Evolutionary conservation across 2,113 vertebrate species (phyloP), one percentile per base, ranked within the genome.

Genomic region (Melanotaenia duboulayi): DNA sequence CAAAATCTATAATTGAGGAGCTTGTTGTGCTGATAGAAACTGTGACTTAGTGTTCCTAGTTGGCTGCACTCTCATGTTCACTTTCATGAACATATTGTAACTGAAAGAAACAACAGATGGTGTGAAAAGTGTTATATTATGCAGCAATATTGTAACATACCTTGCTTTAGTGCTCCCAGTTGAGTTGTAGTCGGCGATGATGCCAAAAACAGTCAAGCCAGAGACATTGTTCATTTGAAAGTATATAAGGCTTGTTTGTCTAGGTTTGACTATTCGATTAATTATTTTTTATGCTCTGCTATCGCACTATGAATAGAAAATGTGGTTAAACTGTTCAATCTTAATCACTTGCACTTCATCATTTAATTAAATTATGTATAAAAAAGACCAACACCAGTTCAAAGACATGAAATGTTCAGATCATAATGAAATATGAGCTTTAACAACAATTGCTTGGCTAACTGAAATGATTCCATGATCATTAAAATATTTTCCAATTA

Each of bases 21-120:
- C 79, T n/a, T 54, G 28, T 56, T 46, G 46, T 48, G 17, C 68
- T 73, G 62, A 55, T 67, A 63, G 20, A 84, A 81, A 65, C 24
- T 70, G 42, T 78, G 76, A 77, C 57, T 82, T 37, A 7, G 17
- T 61, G 37, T 44, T 71, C 59, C 68, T 64, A 16, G 50, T 81
- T 78, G 67, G 60, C 72, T 16, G 1, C 68, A 54, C 66, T 83
- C 73, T 83, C 49, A 67, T 76, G 61, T 77, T 78, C 40, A 64
- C 62, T 82, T 76, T 81, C 65, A n/a, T 17, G 11, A 71, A 61
- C 74, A 60, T 74, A 86, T 80, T 88, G 58, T 58, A 69, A 84
- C 52, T 75, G 65, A 84, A 87, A 87, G 24, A 65, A 87, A 83
- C 70, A 84, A 59, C 88, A 88, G 89, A 84, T 89, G 80, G 82